phyloP scores from a whole-genome alignment of 2,797 vertebrate species.

The Argentina silus region DNA sequence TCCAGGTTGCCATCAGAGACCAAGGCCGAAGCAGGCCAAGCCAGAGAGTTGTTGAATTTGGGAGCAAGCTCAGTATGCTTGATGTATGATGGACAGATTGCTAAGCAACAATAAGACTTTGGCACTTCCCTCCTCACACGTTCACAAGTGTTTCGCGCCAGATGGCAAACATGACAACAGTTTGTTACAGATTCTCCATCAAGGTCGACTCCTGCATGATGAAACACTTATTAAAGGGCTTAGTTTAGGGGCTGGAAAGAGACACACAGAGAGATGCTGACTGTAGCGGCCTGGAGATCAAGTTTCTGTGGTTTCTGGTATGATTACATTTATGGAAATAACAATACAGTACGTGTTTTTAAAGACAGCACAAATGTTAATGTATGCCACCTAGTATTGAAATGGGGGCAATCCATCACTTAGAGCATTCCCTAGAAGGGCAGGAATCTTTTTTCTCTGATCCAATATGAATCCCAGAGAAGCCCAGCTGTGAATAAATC shows the following conservation, averaged over 20 bases:
- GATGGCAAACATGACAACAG: slow-evolving; percentile 21
- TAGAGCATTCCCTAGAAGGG: slow-evolving; percentile 25
- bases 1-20: slow-evolving; percentile 1
- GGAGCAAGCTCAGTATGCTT: not conserved
- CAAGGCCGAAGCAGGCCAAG: not conserved
- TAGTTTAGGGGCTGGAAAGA: not conserved
- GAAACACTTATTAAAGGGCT: slow-evolving; percentile 4
- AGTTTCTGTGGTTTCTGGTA: slow-evolving; percentile 21
- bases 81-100: slow-evolving; percentile 1
- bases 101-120: slow-evolving; percentile 14
- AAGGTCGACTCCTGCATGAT: not conserved
- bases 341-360: slow-evolving; percentile 40
- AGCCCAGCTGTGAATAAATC: slow-evolving; percentile 50
- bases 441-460: slow-evolving; percentile 14
- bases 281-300: slow-evolving; percentile 34
- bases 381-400: slow-evolving; percentile 43
- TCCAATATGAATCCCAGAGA: slow-evolving; percentile 24
- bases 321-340: slow-evolving; percentile 69
- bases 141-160: not conserved
- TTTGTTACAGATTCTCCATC: slow-evolving; percentile 18
- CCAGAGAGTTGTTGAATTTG: not conserved
- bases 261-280: slow-evolving; percentile 42
- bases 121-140: slow-evolving; percentile 5
- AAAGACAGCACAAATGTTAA: slow-evolving; percentile 64
- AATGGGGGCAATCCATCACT: slow-evolving; percentile 62